Evolutionary conservation across 2,797 vertebrate genomes (phyloP), one percentile per base, ranked within the genome.

Genomic region (Myiotriccus ornatus): DNA sequence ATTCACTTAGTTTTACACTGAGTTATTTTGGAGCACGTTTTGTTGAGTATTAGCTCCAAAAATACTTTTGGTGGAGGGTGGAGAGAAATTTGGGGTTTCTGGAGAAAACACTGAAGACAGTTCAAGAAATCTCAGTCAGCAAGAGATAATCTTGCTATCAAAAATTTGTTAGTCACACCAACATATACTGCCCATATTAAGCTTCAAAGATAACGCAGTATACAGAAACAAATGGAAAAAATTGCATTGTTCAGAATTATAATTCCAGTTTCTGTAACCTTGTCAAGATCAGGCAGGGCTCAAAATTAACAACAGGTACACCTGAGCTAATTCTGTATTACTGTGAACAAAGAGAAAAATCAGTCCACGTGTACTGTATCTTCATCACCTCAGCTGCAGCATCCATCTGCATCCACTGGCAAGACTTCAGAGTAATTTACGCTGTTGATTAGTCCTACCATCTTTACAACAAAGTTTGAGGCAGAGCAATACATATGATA

Each of bases 351-450:
- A 96, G 94, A 89, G 56, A 75, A 35, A 52, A 78, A 85, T 68
- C 67, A 69, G 56, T 87, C 80, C 30, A 49, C 15, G 0, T 14
- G 3, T 53, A 55, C 69, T 39, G 0, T 47, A 52, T 71, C 86
- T 75, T 70, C 91, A 89, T 60, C 78, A 84, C 53, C 55, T 80
- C 16, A 6, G 90, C 94, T 93, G 88, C 88, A 96, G 90, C 92
- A 68, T 64, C 76, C 75, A 92, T 89, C 89, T 90, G 89, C 76
- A 88, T 77, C 86, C 44, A 35, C 89, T 74, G 84, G 94, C 87
- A 93, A 53, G 82, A 75, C 77, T 92, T 92, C 78, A 87, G 76
- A 89, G 94, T 83, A 24, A 90, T 79, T 81, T 57, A 68, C 0
- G 3, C 39, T 49, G 63, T 25, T 88, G 41, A 89, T 94, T 83